Conservation (phyloP, 2,113 vertebrate genomes). For the Lophura nycthemera region DNA sequence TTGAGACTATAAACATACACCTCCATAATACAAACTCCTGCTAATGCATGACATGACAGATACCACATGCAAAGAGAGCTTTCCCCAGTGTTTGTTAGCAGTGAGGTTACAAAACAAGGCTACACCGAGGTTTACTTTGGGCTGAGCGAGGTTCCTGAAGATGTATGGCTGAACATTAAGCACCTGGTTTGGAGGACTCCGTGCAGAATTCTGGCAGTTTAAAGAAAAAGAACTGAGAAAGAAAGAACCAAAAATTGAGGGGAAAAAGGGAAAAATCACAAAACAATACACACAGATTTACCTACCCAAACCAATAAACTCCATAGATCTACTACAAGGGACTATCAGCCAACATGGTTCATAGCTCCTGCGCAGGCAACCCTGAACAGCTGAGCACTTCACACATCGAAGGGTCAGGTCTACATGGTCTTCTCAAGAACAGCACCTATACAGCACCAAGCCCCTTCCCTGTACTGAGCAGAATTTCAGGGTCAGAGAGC, state of each 20-base stretch:
- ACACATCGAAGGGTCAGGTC: rapidly evolving
- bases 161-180: not conserved
- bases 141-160: not conserved
- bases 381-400: not conserved
- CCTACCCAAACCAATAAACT: not conserved
- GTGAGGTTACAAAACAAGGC: not conserved
- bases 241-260: not conserved
- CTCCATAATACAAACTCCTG: not conserved
- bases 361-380: not conserved
- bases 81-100: not conserved
- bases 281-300: not conserved
- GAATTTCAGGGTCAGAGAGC: not conserved
- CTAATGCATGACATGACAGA: not conserved
- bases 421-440: not conserved
- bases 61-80: not conserved
- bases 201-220: not conserved
- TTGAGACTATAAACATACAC: not conserved
- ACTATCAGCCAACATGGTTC: rapidly evolving
- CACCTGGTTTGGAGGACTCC: not conserved
- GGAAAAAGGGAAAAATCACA: not conserved
- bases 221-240: not conserved
- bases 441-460: not conserved
- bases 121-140: not conserved
- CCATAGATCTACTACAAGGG: not conserved
- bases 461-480: rapidly evolving